A percentile compares a stretch with the other conserved stretches of the same genome.
phyloP scores from a whole-genome alignment of 2,113 vertebrate genomes.

The Barbus barbus region DNA sequence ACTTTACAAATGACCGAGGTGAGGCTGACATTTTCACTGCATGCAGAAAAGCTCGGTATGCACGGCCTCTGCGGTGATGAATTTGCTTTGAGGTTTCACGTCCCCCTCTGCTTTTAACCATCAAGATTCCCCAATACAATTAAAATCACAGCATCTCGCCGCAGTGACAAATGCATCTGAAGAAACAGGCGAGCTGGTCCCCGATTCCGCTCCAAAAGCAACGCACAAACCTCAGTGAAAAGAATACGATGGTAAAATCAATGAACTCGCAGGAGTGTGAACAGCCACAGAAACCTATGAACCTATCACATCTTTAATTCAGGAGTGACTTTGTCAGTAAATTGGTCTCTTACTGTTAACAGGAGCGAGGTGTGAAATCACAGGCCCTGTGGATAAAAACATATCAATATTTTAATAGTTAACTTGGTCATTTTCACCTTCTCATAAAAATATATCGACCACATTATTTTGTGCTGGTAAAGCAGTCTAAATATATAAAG shows the following conservation, averaged over 20 bases:
- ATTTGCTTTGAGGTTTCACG: conserved; percentile 84
- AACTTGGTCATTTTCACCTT: background rate
- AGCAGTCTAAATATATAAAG: background rate
- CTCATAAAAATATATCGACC: background rate
- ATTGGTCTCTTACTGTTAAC: conserved; percentile 57
- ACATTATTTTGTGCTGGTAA: background rate
- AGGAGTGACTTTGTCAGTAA: conserved; percentile 64
- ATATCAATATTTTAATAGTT: conserved; percentile 26
- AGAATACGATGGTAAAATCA: conserved; percentile 61
- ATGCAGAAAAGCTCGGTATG: conserved; percentile 81
- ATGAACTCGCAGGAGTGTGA: conserved; percentile 60
- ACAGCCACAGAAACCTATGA: conserved; percentile 61
- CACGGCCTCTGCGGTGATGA: conserved; percentile 83
- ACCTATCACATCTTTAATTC: conserved; percentile 62
- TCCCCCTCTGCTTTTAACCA: conserved; percentile 86
- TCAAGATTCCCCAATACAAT: conserved; percentile 90
- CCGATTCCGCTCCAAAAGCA: conserved; percentile 59
- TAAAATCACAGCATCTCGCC: conserved; percentile 81
- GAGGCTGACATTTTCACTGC: conserved; percentile 90
- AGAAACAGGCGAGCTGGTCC: conserved; percentile 52
- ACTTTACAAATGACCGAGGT: conserved; percentile 97
- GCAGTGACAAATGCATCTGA: conserved; percentile 76
- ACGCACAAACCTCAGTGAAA: conserved; percentile 52
- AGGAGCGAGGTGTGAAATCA: conserved; percentile 11
- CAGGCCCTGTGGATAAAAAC: background rate